Base-by-base conservation (phyloP, 53 echinoderm and acorn worm species). In the Apostichopus leukothele region DNA sequence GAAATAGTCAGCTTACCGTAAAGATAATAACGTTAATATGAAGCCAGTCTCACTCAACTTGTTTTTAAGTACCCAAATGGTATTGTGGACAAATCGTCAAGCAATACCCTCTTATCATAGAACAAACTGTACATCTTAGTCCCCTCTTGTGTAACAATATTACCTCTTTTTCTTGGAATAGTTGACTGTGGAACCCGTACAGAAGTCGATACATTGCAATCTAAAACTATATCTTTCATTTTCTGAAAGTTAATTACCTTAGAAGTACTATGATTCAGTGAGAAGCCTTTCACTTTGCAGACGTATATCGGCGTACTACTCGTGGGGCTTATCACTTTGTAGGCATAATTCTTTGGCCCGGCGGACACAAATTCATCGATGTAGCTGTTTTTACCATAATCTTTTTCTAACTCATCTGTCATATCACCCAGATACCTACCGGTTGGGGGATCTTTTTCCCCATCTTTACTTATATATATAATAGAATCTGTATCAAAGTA, bases 291-390 rank as follows among this genome's bases (percentile, higher is more conserved):
- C 5, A 89, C 55, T 60, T 91, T 91, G 75, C 91, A 91, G 0
- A 7, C 54, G 5, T 60, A 59, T 4, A 63, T 60, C 5, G 53
- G 5, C 6, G 54, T 23, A 66, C 89, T 89, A 6, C 18, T 52
- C 6, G 9, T 13, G 0, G 78, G 9, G 7, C 55, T 76, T 4
- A 53, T 75, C 13, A 88, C 92, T 61, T 86, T 25, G 55, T 92
- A 92, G 23, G 54, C 79, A 51, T 92, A 92, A 18, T 90, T 90
- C 76, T 92, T 92, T 5, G 92, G 92, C 6, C 90, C 92, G 2
- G 67, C 19, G 1, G 90, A 86, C 4, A 79, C 52, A 16, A 92
- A 81, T 81, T 81, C 83, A 1, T 86, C 89, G 52, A 92, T 92
- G 39, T 87, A 90, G n/a, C 90, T 90, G 1, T 88, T 90, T 14